A percentile compares a stretch with the other conserved stretches of the same genome.
These are phyloP conservation scores for Sandelia bainsii DNA, from an alignment of 2,797 vertebrate species.

Conservation along the genomic window DNA sequence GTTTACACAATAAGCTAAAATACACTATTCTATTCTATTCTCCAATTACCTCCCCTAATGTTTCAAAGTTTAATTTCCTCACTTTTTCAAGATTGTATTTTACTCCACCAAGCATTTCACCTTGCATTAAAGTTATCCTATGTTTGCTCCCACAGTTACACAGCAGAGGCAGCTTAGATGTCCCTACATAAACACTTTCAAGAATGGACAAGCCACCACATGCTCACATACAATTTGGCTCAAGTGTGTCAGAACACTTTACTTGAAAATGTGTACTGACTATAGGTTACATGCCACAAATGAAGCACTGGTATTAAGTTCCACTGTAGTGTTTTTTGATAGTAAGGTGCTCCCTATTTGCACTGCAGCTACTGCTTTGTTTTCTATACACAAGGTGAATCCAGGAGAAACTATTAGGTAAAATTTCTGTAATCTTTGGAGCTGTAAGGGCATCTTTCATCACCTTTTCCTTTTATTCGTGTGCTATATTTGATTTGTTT, in stretches of 20 bases:
- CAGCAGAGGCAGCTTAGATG: conserved; percentile 56
- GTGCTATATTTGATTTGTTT: conserved; percentile 19
- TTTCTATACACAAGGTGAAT: conserved; percentile 25
- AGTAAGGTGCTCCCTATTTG: conserved; percentile 26
- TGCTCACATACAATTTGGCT: conserved; percentile 77
- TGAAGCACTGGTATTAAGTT: conserved; percentile 65
- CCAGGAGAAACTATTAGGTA: background rate
- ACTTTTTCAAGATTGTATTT: background rate
- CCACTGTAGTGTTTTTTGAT: conserved; percentile 47
- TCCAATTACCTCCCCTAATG: background rate
- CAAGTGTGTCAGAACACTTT: conserved; percentile 79
- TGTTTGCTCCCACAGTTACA: conserved; percentile 35
- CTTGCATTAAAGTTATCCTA: conserved; percentile 30
- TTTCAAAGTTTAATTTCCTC: background rate
- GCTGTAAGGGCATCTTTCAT: background rate
- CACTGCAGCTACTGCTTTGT: conserved; percentile 33
- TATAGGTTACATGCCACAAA: conserved; percentile 72
- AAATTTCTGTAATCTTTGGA: background rate
- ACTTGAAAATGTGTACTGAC: conserved; percentile 71
- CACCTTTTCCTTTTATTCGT: background rate
- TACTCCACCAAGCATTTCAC: conserved; percentile 13
- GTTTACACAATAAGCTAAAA: conserved; percentile 27
- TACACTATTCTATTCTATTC: conserved; percentile 6
- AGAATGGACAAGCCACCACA: conserved; percentile 75
- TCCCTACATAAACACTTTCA: conserved; percentile 68